These are phyloP conservation scores for Heptranchias perlo DNA, from an alignment of 2,113 vertebrate genomes.

Conservation along the genomic window DNA sequence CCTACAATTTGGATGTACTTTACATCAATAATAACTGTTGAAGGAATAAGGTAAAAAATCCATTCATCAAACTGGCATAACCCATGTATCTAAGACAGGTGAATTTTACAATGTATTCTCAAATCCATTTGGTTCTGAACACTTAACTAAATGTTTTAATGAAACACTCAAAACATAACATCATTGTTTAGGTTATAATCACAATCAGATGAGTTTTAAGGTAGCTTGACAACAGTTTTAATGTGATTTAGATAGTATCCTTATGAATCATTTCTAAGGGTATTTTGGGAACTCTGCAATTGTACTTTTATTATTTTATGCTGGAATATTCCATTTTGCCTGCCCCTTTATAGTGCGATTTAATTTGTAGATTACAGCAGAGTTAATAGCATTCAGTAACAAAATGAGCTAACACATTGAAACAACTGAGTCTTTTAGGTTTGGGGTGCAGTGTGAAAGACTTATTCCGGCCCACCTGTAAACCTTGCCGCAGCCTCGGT, in stretches of 20 bases:
- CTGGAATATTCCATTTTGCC: neutral
- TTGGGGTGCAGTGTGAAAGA: neutral
- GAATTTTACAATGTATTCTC: neutral
- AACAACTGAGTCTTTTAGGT: neutral
- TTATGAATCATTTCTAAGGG: neutral
- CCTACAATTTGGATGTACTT: no score
- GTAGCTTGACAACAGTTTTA: neutral
- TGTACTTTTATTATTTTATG: neutral
- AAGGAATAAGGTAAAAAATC: neutral
- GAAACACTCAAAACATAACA: neutral
- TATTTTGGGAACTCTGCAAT: neutral
- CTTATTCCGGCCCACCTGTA: neutral
- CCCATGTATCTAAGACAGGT: neutral
- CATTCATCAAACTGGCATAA: neutral
- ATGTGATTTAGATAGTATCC: neutral
- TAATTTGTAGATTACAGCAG: neutral
- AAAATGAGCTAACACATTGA: neutral
- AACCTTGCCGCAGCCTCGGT: neutral
- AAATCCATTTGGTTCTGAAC: neutral
- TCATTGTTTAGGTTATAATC: neutral
- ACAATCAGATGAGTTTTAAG: neutral
- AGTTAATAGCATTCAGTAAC: neutral
- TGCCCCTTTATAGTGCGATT: neutral
- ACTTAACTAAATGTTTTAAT: neutral
- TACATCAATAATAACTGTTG: no score